Base-by-base conservation (phyloP, 2,888 invertebrate species). In the Drosophila mettleri region DNA sequence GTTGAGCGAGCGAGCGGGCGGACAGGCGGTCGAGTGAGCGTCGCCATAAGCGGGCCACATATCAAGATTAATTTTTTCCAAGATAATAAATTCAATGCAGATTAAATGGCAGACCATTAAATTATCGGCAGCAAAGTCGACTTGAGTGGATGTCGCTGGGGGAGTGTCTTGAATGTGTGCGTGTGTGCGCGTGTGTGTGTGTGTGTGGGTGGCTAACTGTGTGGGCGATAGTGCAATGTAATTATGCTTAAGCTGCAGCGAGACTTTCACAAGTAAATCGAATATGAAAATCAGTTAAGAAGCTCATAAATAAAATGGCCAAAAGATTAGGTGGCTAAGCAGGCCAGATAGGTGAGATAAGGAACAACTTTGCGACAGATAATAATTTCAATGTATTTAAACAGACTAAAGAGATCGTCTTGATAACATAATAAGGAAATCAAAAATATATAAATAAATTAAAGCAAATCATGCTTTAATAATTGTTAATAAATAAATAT, bases 31-130 rank as follows among this genome's bases (percentile, higher is more conserved):
- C 22, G 67, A 73, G 62, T 66, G 36, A 49, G 58, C 78, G 66
- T 60, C 66, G 74, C 69, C 71, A 71, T 87, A 87, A 84, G 82
- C 85, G 60, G 88, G 86, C 87, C 78, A 85, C 88, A 85, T 85
- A 85, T 85, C 85, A 85, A 87, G 85, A 85, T 85, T 85, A 87
- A 85, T 85, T 85, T 76, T 86, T 85, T 70, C 70, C 76, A 58
- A 87, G 86, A 85, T 87, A 85, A 85, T 85, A 85, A 85, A 87
- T 85, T 85, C 86, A 87, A 85, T 87, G 85, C 88, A 87, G 88
- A 87, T 85, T 85, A 85, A 85, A 85, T 85, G 80, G 74, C 85
- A 85, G 86, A 87, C 85, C 85, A 87, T 85, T 87, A 87, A 85
- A 87, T 85, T 87, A 85, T 85, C 88, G 82, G 74, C 76, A 51